Percentiles rank a stretch among this genome's conserved stretches.
Conservation (phyloP, 2,888 invertebrate species). For the Leucophenga maculata region DNA sequence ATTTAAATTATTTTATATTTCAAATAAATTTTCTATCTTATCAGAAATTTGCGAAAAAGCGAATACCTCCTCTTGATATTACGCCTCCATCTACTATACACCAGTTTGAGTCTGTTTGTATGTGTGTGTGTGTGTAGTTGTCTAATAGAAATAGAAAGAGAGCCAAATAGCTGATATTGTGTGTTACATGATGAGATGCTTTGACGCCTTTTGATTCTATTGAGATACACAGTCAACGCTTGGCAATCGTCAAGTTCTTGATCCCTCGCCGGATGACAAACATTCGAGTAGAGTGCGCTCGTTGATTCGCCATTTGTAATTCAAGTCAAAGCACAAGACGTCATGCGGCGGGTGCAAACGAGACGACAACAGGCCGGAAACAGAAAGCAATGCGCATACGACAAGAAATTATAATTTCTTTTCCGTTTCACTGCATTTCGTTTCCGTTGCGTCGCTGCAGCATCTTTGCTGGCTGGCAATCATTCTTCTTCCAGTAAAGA, state of each 20-base stretch:
- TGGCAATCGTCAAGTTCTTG: too few species aligned
- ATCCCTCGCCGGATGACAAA: too few species aligned
- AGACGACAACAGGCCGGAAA: too few species aligned
- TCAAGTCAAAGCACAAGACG: constrained; percentile 51
- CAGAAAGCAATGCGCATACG: background rate
- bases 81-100: too few species aligned
- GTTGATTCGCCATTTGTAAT: constrained; percentile 56
- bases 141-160: background rate
- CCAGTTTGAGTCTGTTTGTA: too few species aligned
- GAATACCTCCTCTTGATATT: too few species aligned
- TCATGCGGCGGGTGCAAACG: too few species aligned
- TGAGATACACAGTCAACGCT: constrained; percentile 36
- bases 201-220: constrained; percentile 64
- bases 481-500: background rate
- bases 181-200: constrained; percentile 41
- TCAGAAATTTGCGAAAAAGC: too few species aligned
- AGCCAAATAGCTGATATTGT: too few species aligned
- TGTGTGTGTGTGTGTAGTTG: constrained; percentile 25
- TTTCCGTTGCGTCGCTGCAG: constrained; percentile 52
- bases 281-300: background rate
- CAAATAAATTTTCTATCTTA: too few species aligned
- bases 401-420: constrained; percentile 60
- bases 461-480: constrained; percentile 12
- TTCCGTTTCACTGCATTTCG: constrained; percentile 64
- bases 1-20: too few species aligned